Percentiles rank a stretch among this genome's conserved stretches.
These are phyloP conservation scores for Dascyllus trimaculatus DNA, from an alignment of 2,113 vertebrate species.

Conservation along the genomic window DNA sequence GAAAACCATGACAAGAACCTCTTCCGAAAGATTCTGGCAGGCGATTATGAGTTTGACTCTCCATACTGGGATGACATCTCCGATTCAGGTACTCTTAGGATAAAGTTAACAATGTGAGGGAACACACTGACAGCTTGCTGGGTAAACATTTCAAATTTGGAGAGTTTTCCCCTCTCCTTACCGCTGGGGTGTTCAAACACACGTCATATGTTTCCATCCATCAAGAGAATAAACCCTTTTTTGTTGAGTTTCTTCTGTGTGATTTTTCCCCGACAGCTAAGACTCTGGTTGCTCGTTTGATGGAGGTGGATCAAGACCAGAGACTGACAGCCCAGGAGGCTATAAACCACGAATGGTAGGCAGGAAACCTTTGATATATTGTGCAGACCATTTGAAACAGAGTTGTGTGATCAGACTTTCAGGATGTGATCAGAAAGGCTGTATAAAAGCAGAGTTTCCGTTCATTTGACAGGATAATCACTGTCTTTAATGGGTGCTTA, in stretches of 20 bases:
- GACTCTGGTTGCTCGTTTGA: conserved; percentile 93
- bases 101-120: conserved; percentile 16
- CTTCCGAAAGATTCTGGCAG: conserved; percentile 96
- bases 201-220: conserved; percentile 2
- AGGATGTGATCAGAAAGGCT: conserved; percentile 3
- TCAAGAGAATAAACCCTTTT: conserved; percentile 28
- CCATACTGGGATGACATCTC: conserved; percentile 99
- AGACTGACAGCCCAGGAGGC: conserved; percentile 96
- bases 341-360: conserved; percentile 96
- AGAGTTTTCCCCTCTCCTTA: conserved; percentile 4
- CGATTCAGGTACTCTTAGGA: conserved; percentile 88
- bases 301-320: conserved; percentile 98
- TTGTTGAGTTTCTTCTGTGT: conserved; percentile 36
- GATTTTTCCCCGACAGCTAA: conserved; percentile 86
- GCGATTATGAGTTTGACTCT: conserved; percentile 97
- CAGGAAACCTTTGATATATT: not conserved
- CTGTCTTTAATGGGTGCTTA: not conserved
- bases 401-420: not conserved
- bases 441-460: not conserved
- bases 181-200: not conserved
- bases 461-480: not conserved
- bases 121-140: conserved; percentile 13
- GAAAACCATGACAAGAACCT: conserved; percentile 99
- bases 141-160: conserved; percentile 28
- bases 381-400: not conserved